Conservation (phyloP, 2,888 invertebrate species). For the Drosophila colorata region DNA sequence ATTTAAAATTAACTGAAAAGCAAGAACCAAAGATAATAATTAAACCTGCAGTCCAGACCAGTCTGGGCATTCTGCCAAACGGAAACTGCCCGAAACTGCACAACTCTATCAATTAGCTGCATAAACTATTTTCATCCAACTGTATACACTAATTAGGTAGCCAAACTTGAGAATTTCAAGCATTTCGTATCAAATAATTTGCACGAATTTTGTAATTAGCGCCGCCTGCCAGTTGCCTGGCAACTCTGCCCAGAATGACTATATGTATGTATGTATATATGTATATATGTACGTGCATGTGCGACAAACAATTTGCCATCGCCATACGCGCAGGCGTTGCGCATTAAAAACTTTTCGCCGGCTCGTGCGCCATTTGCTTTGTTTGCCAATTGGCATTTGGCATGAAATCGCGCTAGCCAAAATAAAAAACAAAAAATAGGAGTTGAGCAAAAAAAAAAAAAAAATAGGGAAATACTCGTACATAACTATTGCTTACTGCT, state of each 20-base stretch:
- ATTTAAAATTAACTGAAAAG: background rate
- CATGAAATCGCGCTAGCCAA: slow-evolving; percentile 21
- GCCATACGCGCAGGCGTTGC: slow-evolving; percentile 56
- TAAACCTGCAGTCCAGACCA: background rate
- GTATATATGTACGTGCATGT: background rate
- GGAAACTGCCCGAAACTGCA: slow-evolving; percentile 16
- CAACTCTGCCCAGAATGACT: slow-evolving; percentile 33
- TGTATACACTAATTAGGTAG: slow-evolving; percentile 19
- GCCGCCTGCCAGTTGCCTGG: slow-evolving; percentile 37
- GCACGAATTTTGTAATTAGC: slow-evolving; percentile 43
- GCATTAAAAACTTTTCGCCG: slow-evolving; percentile 52
- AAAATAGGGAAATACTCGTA: slow-evolving; percentile 21
- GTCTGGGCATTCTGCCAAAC: background rate
- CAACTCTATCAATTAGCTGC: slow-evolving; percentile 20
- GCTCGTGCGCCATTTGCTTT: slow-evolving; percentile 42
- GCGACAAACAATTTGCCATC: slow-evolving; percentile 38
- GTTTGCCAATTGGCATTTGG: slow-evolving; percentile 50
- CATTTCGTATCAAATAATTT: slow-evolving; percentile 31
- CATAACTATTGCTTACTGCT: too few relatives aligned
- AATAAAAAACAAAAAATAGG: background rate
- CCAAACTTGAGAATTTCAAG: slow-evolving; percentile 16
- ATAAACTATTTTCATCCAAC: slow-evolving; percentile 15
- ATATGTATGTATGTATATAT: background rate
- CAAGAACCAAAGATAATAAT: background rate
- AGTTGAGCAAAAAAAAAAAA: slow-evolving; percentile 1